Base-by-base conservation (phyloP, 2,113 vertebrate genomes). In the Hyla sarda region DNA sequence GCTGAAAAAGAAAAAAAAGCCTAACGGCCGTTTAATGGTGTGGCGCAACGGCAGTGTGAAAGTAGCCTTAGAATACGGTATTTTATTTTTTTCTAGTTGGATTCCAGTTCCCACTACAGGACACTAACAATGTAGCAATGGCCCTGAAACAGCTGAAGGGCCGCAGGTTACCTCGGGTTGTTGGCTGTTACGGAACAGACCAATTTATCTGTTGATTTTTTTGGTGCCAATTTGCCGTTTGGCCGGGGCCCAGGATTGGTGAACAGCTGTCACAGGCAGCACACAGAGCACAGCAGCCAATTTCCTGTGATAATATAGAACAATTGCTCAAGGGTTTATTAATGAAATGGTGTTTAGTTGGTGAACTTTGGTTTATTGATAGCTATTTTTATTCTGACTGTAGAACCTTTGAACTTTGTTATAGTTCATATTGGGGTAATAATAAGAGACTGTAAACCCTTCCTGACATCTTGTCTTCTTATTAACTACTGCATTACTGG, bases 341-440 rank as follows among this genome's bases (percentile, higher is more conserved):
- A 90, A 89, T 90, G 80, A 87, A 65, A 88, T 90, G 90, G 79
- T 56, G 87, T 87, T 0, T 21, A 90, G 89, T 90, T 92, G 82
- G 75, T 93, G 94, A 87, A 93, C 94, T 96, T 95, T 96, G 94
- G 93, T 96, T 96, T 96, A 96, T 94, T 89, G 90, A 89, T 65
- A 23, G 88, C 87, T 92, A 87, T 91, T 93, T 94, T 91, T 87
- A 82, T 82, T 86, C 69, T 14, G 72, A 47, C 88, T 90, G 84
- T 85, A 32, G 88, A 91, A 93, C 93, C 94, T 95, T 96, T 95
- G 93, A 89, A 91, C 92, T 85, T 81, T 84, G 87, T 34, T 90
- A 84, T 71, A 71, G 69, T 87, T 69, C 81, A 88, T 89, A 83
- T 88, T 89, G 91, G 90, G 88, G 89, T 90, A 89, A 88, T 87